A percentile compares a stretch with the other conserved stretches of the same genome.
These are phyloP conservation scores for Aythya baeri DNA, from an alignment of 2,113 vertebrate species.

Conservation along the genomic window DNA sequence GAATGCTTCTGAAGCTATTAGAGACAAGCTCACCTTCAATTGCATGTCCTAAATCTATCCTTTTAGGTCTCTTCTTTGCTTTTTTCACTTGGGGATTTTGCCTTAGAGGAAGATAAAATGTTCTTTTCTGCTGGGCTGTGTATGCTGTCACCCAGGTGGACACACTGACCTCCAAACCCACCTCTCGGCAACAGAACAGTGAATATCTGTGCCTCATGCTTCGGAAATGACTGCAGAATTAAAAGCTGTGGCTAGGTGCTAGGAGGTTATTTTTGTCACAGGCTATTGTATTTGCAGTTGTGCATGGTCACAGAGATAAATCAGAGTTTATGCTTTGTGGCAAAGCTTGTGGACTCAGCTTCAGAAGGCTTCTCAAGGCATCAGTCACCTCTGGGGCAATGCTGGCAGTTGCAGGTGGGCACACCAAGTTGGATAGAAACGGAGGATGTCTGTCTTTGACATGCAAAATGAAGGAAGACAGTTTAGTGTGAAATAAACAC, in stretches of 20 bases:
- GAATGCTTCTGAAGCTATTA: not conserved
- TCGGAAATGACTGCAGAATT: not conserved
- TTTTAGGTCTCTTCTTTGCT: not conserved
- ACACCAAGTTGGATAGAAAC: accelerated
- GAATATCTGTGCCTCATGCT: not conserved
- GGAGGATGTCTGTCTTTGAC: not conserved
- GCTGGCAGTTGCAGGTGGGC: accelerated
- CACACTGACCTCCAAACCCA: not conserved
- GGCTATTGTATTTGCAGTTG: not conserved
- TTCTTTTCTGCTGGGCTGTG: not conserved
- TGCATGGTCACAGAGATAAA: not conserved
- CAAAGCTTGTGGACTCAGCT: not conserved
- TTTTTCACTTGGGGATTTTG: not conserved
- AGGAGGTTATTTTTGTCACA: not conserved
- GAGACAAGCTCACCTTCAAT: not conserved
- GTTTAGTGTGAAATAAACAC: not conserved
- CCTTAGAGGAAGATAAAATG: not conserved
- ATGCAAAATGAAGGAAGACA: not conserved
- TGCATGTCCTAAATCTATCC: not conserved
- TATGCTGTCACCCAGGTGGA: not conserved
- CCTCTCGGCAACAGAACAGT: not conserved
- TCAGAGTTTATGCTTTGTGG: not conserved
- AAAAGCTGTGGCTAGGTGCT: not conserved
- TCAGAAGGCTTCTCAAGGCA: not conserved
- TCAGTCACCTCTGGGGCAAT: not conserved